Conservation (phyloP, 2,113 vertebrate genomes). For the Miniopterus natalensis region DNA sequence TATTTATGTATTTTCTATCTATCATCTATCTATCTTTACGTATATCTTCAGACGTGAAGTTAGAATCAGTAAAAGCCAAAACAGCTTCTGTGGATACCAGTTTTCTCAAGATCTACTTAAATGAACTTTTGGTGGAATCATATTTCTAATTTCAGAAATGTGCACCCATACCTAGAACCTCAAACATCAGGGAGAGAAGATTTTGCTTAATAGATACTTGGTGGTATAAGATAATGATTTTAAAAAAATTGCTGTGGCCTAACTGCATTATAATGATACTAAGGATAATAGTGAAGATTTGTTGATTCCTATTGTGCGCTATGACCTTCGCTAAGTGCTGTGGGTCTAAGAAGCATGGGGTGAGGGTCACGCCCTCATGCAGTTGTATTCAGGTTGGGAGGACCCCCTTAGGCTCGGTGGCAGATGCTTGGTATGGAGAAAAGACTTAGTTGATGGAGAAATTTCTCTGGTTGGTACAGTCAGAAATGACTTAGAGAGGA, state of each 20-base stretch:
- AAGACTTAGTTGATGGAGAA: neutral
- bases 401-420: neutral
- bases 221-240: neutral
- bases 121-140: neutral
- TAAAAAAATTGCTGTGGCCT: neutral
- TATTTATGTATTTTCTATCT: neutral
- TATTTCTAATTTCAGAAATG: conserved; percentile 47
- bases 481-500: conserved; percentile 15
- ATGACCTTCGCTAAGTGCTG: neutral
- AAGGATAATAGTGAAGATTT: neutral
- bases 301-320: neutral
- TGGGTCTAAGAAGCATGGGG: neutral
- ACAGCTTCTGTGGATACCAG: neutral
- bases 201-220: conserved; percentile 41
- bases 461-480: neutral
- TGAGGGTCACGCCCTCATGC: neutral
- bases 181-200: conserved; percentile 14
- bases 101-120: neutral
- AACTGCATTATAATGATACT: neutral
- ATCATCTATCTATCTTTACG: neutral
- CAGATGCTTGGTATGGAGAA: neutral
- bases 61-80: neutral
- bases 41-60: neutral
- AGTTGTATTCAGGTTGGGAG: neutral
- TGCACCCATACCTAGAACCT: neutral